Evolutionary conservation across 1,140 invertebrate genomes (phyloP).

Genomic region (Bombyx mori): DNA sequence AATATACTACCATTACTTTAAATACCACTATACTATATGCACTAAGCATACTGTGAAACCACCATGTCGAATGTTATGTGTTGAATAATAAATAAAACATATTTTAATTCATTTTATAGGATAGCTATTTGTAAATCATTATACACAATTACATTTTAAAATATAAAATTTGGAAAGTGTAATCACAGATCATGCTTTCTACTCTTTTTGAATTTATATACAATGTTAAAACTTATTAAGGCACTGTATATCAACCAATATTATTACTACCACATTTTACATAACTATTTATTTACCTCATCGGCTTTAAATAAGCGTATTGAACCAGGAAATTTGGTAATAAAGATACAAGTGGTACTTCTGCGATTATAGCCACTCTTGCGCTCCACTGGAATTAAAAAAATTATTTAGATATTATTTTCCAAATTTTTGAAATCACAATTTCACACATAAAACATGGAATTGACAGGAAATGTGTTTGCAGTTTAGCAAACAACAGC

Average conservation of each 20-base stretch:
- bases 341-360: slow-evolving; percentile 80
- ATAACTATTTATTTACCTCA: slow-evolving; percentile 68
- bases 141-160: no score
- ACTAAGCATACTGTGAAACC: no score
- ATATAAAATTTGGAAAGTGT: no score
- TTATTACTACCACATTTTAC: not conserved
- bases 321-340: slow-evolving; percentile 87
- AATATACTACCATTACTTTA: no score
- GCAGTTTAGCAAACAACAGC: no score
- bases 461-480: not conserved
- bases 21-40: no score
- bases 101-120: no score
- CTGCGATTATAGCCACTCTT: slow-evolving; percentile 84
- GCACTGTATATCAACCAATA: not conserved
- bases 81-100: no score
- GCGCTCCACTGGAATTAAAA: slow-evolving; percentile 77
- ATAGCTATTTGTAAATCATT: no score
- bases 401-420: not conserved
- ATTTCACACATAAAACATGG: not conserved
- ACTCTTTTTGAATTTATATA: not conserved
- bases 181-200: no score
- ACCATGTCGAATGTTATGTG: no score
- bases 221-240: not conserved
- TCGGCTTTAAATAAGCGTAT: slow-evolving; percentile 80
- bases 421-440: not conserved